These are phyloP conservation scores for Platysternon megacephalum DNA, from an alignment of 2,113 vertebrate species.

Conservation along the genomic window DNA sequence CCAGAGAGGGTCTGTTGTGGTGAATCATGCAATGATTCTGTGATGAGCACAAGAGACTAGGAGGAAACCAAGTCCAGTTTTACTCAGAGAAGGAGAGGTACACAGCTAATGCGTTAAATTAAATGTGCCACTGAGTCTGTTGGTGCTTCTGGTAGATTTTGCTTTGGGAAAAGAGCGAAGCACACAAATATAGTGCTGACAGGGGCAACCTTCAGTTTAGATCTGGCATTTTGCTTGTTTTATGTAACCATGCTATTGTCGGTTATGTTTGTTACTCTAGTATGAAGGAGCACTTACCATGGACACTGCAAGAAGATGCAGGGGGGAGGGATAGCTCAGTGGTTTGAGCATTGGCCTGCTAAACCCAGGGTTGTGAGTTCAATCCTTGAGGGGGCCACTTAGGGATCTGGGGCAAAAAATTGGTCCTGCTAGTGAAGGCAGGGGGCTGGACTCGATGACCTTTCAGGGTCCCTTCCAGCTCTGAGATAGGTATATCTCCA, in stretches of 20 bases:
- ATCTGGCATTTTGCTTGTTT: not conserved
- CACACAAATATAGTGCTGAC: not conserved
- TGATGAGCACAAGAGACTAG: accelerated
- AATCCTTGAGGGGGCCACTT: no score
- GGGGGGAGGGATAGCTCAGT: no score
- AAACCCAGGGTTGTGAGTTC: no score
- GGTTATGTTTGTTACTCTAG: not conserved
- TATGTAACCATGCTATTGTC: not conserved
- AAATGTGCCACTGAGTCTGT: not conserved
- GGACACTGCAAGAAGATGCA: conserved; percentile 54
- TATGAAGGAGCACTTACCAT: conserved; percentile 54
- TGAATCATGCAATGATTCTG: accelerated
- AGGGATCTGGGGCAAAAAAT: no score
- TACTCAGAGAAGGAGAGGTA: accelerated
- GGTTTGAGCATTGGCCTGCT: no score
- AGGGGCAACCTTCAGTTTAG: not conserved
- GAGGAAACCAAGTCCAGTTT: not conserved
- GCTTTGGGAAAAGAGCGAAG: not conserved
- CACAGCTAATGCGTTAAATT: not conserved
- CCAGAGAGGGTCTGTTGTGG: not conserved
- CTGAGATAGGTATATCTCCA: no score
- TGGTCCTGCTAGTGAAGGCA: no score
- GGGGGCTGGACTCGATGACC: no score
- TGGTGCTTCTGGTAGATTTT: not conserved
- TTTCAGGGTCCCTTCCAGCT: no score